Percentiles rank a stretch among this genome's conserved stretches.
phyloP scores from a whole-genome alignment of 2,113 vertebrate species.

The Urocolius indicus region DNA sequence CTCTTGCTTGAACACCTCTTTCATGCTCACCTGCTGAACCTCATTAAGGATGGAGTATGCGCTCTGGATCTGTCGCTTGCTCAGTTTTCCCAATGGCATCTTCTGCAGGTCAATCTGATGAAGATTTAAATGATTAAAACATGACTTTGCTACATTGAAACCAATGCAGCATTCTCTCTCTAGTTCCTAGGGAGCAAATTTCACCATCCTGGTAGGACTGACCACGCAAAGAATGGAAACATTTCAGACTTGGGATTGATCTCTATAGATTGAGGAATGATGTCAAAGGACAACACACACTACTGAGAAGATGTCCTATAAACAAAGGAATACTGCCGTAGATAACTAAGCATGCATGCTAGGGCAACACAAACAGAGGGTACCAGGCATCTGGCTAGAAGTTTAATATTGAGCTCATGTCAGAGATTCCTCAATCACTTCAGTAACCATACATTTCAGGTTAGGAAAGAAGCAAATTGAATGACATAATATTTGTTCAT shows the following conservation, averaged over 20 bases:
- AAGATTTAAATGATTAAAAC: neutral
- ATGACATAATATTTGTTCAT: neutral
- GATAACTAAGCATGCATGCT: neutral
- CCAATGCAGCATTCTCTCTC: neutral
- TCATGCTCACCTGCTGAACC: constrained; percentile 90
- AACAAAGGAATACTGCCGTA: neutral
- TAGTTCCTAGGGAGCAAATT: neutral
- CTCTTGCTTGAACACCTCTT: neutral
- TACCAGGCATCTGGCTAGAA: neutral
- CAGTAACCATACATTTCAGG: neutral
- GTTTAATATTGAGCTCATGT: neutral
- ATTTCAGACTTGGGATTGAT: neutral
- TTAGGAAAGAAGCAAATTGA: neutral
- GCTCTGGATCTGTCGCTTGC: constrained; percentile 97
- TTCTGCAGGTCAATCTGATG: constrained; percentile 96
- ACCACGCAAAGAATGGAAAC: neutral
- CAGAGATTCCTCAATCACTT: neutral
- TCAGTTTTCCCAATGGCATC: constrained; percentile 97
- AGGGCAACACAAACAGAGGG: neutral
- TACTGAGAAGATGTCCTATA: neutral
- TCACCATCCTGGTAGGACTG: neutral
- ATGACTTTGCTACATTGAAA: neutral
- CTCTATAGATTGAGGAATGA: neutral
- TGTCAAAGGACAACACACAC: neutral
- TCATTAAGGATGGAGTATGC: constrained; percentile 95